Evolutionary conservation across 2,113 vertebrate species (phyloP).

Genomic region (Pogonocichla stellata): DNA sequence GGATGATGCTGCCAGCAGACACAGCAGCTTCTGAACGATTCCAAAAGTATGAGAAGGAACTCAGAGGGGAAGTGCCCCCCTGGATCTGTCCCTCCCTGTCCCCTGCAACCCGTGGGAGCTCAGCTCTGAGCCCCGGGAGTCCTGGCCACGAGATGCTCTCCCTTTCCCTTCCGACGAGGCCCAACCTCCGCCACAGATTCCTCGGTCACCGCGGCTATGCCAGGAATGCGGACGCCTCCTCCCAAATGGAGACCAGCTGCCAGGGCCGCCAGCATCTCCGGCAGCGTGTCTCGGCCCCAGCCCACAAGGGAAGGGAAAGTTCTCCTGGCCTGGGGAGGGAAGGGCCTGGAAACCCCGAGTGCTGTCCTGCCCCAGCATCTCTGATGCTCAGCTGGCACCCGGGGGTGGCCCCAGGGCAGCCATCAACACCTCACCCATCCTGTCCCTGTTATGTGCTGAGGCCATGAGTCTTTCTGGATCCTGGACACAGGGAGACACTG

Average conservation of each 20-base stretch:
- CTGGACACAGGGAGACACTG: background rate
- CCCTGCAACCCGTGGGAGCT: background rate
- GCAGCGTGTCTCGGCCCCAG: background rate
- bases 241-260: conserved; percentile 59
- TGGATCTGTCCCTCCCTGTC: background rate
- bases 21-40: background rate
- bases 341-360: background rate
- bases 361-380: background rate
- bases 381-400: background rate
- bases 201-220: conserved; percentile 55
- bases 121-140: background rate
- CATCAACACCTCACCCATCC: accelerated
- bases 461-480: background rate
- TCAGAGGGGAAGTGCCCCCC: background rate
- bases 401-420: background rate
- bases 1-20: too few species aligned
- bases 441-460: accelerated
- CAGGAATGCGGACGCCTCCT: conserved; percentile 57
- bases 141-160: accelerated
- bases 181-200: background rate
- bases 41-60: background rate
- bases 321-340: background rate
- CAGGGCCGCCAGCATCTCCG: background rate
- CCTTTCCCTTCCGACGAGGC: background rate
- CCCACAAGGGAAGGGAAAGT: accelerated